Evolutionary conservation across 1,140 invertebrate species (phyloP), one percentile per base, ranked within the genome.

Genomic region (Hypsibius dujardini): DNA sequence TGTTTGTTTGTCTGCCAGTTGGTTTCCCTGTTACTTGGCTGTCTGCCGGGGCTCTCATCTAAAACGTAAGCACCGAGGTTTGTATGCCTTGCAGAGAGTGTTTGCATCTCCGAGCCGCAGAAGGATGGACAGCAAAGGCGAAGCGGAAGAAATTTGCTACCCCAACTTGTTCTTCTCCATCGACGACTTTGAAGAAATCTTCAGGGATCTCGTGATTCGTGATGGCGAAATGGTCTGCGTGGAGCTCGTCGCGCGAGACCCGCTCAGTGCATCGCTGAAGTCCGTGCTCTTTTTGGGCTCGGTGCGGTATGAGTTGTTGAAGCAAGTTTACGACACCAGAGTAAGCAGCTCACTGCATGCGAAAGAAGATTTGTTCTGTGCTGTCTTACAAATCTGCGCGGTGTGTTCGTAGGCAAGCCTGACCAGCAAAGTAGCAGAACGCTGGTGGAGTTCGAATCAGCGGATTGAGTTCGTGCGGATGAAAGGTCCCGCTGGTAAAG

Each of bases 141-240:
- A 96, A 78, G 86, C 90, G 73, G 95, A 98, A 82, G 92, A 97
- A 82, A 97, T 98, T 78, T 95, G 92, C 47, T 98, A 97, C 82
- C 95, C 95, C 1, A 90, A 95, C 82, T 92, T 98, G 75, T 98
- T 92, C 82, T 98, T 98, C 80, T 93, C 93, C 85, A 91, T 98
- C 69, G 95, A 98, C 81, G 95, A 97, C 83, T 98, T 97, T 81
- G 95, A 98, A 81, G 92, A 98, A 85, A 86, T 88, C 71, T 98
- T 98, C 84, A 88, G 87, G 82, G 94, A 86, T 76, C 94, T 86
- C 79, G 81, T 95, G 78, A 92, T 98, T 46, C 84, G 92, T 69
- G 94, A 98, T 82, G 92, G 94, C 46, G 95, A 98, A 82, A 94
- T 96, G 88, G 91, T 98, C 46, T 97, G 92, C 81, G 93, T 98